Evolutionary conservation across 2,113 vertebrate genomes (phyloP).

Genomic region (Capricornis sumatraensis): DNA sequence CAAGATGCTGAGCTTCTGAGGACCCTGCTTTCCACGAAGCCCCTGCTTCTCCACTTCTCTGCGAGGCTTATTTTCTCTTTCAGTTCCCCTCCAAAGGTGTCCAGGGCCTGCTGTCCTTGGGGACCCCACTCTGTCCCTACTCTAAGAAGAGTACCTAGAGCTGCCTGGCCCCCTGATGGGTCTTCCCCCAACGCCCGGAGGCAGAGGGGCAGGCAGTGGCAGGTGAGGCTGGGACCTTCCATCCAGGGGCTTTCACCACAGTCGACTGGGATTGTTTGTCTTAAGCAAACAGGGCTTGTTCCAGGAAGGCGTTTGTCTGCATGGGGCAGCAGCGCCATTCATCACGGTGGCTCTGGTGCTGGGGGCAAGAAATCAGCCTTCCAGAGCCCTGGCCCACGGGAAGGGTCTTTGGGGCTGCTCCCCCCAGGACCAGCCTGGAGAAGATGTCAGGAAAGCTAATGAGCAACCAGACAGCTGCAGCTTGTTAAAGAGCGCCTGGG

Average conservation of each 20-base stretch:
- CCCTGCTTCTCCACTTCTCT: background rate
- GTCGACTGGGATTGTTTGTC: slow-evolving; percentile 69
- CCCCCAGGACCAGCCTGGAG: slow-evolving; percentile 74
- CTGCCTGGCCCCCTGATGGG: background rate
- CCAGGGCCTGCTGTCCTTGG: background rate
- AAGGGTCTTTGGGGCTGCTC: slow-evolving; percentile 76
- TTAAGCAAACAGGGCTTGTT: slow-evolving; percentile 82
- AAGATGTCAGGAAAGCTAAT: slow-evolving; percentile 84
- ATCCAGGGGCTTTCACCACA: slow-evolving; percentile 69
- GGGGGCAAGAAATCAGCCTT: slow-evolving; percentile 80
- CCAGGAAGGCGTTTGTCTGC: slow-evolving; percentile 80
- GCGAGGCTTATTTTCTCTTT: background rate
- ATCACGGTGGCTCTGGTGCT: slow-evolving; percentile 76
- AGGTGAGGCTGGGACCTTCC: slow-evolving; percentile 58
- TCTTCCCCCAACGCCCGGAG: background rate
- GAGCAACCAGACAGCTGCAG: slow-evolving; percentile 82
- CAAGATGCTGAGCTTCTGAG: background rate
- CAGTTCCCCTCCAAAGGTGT: background rate
- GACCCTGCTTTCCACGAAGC: background rate
- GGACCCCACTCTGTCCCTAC: background rate
- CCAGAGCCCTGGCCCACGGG: slow-evolving; percentile 63
- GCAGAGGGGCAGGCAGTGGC: background rate
- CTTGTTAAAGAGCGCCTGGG: slow-evolving; percentile 81
- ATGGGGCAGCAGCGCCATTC: slow-evolving; percentile 77
- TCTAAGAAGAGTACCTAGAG: background rate